Conservation (phyloP, 2,113 vertebrate genomes). For the Verasper variegatus region DNA sequence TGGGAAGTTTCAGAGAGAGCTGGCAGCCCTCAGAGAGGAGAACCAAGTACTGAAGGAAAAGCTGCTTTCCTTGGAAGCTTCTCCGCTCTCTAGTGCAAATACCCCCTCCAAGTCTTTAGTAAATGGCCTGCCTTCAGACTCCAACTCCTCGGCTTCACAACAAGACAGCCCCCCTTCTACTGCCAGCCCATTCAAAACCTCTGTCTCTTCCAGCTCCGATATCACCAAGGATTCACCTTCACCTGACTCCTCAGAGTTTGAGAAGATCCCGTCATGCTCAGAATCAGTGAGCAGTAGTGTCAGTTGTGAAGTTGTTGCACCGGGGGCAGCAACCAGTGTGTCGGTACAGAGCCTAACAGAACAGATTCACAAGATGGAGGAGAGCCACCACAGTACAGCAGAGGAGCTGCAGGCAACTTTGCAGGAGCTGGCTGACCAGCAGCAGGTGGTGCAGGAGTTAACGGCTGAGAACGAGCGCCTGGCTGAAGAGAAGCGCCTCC, state of each 20-base stretch:
- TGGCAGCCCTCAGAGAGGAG: slow-evolving; percentile 88
- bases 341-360: slow-evolving; percentile 91
- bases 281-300: slow-evolving; percentile 81
- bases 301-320: slow-evolving; percentile 77
- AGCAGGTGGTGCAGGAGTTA: slow-evolving; percentile 95
- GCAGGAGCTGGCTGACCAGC: slow-evolving; percentile 94
- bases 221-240: slow-evolving; percentile 91
- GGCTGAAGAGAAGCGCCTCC: slow-evolving; percentile 88
- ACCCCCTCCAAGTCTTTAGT: slow-evolving; percentile 69
- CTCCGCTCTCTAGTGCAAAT: slow-evolving; percentile 79
- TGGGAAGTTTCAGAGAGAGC: slow-evolving; percentile 88
- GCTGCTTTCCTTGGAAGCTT: slow-evolving; percentile 86
- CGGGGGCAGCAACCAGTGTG: slow-evolving; percentile 52
- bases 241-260: slow-evolving; percentile 90
- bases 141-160: slow-evolving; percentile 42
- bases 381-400: slow-evolving; percentile 93
- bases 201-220: slow-evolving; percentile 88
- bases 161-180: slow-evolving; percentile 45
- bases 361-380: slow-evolving; percentile 95
- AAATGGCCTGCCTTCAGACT: slow-evolving; percentile 71
- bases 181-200: slow-evolving; percentile 79
- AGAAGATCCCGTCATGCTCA: slow-evolving; percentile 89
- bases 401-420: slow-evolving; percentile 96
- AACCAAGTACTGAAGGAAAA: slow-evolving; percentile 91
- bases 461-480: slow-evolving; percentile 94